These are phyloP conservation scores for Porites cylindrica DNA, from an alignment of 92 coral and sea anemone species.

Conservation along the genomic window DNA sequence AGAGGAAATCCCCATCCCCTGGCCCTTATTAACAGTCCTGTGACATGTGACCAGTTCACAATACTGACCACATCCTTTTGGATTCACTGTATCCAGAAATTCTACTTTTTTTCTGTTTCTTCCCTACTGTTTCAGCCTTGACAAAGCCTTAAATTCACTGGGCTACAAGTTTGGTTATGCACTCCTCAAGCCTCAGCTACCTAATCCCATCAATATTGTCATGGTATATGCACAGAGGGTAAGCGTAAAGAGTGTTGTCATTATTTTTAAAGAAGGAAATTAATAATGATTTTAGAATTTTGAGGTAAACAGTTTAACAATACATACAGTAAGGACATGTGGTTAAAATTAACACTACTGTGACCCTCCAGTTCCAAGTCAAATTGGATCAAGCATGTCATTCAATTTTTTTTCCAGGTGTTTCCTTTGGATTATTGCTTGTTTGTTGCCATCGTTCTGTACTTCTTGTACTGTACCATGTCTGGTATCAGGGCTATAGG, in stretches of 20 bases:
- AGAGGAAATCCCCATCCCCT: too few species aligned
- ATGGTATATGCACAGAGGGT: conserved; percentile 97
- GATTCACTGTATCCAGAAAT: too few species aligned
- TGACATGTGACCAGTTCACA: too few species aligned
- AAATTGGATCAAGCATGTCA: too few species aligned
- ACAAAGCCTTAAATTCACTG: conserved; percentile 92
- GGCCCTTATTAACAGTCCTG: too few species aligned
- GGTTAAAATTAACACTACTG: too few species aligned
- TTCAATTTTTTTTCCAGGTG: conserved; percentile 57
- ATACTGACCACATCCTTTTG: too few species aligned
- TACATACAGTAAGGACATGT: too few species aligned
- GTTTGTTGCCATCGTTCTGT: conserved; percentile 92
- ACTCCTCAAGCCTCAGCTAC: conserved; percentile 81
- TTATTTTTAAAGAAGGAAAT: not conserved
- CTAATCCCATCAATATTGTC: conserved; percentile 94
- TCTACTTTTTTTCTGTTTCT: not conserved
- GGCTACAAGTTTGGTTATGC: conserved; percentile 97
- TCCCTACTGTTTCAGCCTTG: conserved; percentile 69
- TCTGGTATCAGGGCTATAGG: conserved; percentile 93
- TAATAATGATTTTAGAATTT: not conserved
- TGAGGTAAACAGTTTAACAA: not conserved
- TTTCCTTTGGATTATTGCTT: conserved; percentile 96
- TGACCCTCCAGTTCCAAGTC: too few species aligned
- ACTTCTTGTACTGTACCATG: conserved; percentile 94
- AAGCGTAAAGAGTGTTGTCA: not conserved